Evolutionary conservation across 2,113 vertebrate species (phyloP), one percentile per base, ranked within the genome.

Genomic region (Macrotus californicus): DNA sequence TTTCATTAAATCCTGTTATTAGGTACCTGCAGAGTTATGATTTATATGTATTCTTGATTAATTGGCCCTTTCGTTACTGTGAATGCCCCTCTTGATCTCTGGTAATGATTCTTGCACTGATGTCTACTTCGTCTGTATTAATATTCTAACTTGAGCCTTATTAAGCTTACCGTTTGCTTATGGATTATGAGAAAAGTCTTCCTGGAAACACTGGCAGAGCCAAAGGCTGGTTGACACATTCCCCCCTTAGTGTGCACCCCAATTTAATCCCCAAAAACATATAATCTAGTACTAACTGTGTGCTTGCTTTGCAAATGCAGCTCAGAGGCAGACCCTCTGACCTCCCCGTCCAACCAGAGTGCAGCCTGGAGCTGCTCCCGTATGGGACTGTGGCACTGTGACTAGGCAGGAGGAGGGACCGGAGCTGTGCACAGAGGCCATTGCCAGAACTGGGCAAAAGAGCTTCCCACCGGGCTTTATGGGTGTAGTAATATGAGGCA

Each of bases 391-490:
- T 36, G 24, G 50, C 59, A 21, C 15, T 54, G 19, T 3, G 12
- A 2, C 81, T 10, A 21, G 87, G 61, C 43, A 86, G 39, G 12
- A 93, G 13, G 14, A 41, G 41, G 18, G 1, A 39, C 69, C 36
- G 56, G 41, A 95, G 16, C 9, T 88, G 66, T n/a, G 26, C 26
- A 18, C 4, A 75, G 26, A 56, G 50, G 46, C 18, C 41, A 29
- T 87, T 94, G 93, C 73, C 94, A 96, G 87, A 90, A 61, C 69
- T 64, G 36, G 31, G 61, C 15, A 64, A 31, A 67, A 82, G 91
- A 96, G 73, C 77, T 89, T 88, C 91, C 82, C 73, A 75, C 96
- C 36, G 67, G 80, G 91, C 67, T 93, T 91, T 67, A 80, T 48
- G 89, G n/a, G 6, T 24, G 0, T 36, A 13, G 48, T 80, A 34